Evolutionary conservation across 2,113 vertebrate species (phyloP).

Genomic region (Dipodomys merriami): DNA sequence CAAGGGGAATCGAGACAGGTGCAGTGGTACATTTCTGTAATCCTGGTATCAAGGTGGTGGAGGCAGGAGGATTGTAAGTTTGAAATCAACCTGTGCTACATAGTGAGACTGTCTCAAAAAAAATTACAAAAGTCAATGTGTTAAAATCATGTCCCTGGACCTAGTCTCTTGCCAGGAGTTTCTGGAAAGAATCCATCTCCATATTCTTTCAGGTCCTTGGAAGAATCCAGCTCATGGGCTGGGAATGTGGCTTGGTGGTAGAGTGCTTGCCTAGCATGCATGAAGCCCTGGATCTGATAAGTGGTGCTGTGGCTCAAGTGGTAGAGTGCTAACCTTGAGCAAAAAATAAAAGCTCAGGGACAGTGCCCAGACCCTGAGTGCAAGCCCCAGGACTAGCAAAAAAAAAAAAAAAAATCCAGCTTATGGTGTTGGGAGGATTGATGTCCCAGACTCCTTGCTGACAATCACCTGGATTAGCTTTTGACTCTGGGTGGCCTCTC

Average conservation of each 20-base stretch:
- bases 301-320: too few relatives aligned
- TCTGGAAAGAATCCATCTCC: not conserved
- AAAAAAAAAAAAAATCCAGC: too few relatives aligned
- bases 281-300: too few relatives aligned
- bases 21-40: too few relatives aligned
- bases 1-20: too few relatives aligned
- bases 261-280: too few relatives aligned
- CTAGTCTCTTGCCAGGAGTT: not conserved
- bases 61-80: not conserved
- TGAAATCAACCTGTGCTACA: not conserved
- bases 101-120: not conserved
- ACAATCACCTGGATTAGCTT: not conserved
- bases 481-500: not conserved
- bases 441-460: not conserved
- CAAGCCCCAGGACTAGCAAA: too few relatives aligned
- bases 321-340: too few relatives aligned
- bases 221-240: not conserved
- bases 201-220: not conserved
- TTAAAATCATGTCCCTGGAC: not conserved
- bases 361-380: too few relatives aligned
- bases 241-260: too few relatives aligned
- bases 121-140: not conserved
- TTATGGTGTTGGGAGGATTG: not conserved
- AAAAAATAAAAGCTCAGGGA: too few relatives aligned
- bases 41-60: too few relatives aligned